phyloP scores from a whole-genome alignment of 2,797 vertebrate species.

The Martes flavigula region DNA sequence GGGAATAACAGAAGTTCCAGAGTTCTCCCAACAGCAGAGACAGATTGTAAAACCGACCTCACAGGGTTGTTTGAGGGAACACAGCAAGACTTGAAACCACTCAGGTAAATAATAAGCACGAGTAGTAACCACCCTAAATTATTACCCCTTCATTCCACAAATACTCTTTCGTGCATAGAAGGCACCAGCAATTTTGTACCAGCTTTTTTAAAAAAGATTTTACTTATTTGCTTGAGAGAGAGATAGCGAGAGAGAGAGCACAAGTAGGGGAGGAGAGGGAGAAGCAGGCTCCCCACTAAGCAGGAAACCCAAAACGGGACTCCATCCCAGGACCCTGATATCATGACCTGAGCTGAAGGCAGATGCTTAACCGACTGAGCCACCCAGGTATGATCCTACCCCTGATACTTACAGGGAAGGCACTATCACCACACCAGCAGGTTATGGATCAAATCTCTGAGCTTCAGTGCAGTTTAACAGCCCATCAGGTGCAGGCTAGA shows the following conservation, averaged over 20 bases:
- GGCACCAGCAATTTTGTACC: neutral
- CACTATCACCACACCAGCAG: neutral
- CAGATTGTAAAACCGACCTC: neutral
- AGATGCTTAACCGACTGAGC: too few relatives aligned
- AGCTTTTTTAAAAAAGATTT: neutral
- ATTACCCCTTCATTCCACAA: neutral
- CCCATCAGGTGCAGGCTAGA: neutral
- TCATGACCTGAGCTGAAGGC: too few relatives aligned
- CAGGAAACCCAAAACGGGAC: fast-evolving
- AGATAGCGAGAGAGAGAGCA: too few relatives aligned
- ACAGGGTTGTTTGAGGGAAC: neutral
- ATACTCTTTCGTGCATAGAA: neutral
- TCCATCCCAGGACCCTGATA: too few relatives aligned
- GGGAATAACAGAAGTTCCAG: neutral
- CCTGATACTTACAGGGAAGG: neutral
- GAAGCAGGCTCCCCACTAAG: too few relatives aligned
- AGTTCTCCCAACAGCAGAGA: neutral
- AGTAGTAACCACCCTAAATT: neutral
- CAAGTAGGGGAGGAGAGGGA: too few relatives aligned
- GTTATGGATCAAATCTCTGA: neutral
- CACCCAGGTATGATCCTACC: neutral
- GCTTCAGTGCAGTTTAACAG: neutral
- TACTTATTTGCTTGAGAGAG: too few relatives aligned
- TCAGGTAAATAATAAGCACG: neutral
- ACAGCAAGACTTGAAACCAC: neutral